Evolutionary conservation across 2,888 invertebrate genomes (phyloP).

Genomic region (Rutpela maculata): DNA sequence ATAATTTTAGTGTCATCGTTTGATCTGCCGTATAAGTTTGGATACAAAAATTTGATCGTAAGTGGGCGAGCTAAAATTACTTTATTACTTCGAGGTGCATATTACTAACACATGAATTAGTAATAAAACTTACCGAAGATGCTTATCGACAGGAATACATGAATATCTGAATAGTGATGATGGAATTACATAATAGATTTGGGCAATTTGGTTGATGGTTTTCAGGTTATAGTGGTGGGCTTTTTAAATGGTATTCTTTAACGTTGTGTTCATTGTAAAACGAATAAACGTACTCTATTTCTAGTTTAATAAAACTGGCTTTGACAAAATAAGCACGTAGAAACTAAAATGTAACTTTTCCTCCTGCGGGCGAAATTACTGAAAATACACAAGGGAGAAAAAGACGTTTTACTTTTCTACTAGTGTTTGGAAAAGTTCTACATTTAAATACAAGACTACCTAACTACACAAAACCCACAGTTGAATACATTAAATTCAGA

Average conservation of each 20-base stretch:
- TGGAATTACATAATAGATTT: constrained; percentile 19
- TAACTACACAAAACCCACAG: no score
- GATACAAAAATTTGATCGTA: background rate
- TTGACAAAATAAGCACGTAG: no score
- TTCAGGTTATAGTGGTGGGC: background rate
- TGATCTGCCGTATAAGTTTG: background rate
- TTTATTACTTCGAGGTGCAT: constrained; percentile 15
- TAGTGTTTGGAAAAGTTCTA: no score
- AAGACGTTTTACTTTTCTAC: no score
- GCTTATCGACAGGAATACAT: constrained; percentile 6
- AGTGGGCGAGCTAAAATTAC: constrained; percentile 7
- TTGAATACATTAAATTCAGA: no score
- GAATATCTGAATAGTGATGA: constrained; percentile 15
- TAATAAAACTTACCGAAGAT: constrained; percentile 23
- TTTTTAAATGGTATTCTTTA: background rate
- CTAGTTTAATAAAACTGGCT: no score
- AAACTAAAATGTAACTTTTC: no score
- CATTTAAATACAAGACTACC: no score
- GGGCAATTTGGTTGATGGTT: constrained; percentile 6
- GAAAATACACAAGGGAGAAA: no score
- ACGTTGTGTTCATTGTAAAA: no score
- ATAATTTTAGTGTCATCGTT: background rate
- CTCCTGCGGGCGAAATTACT: no score
- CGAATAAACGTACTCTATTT: no score
- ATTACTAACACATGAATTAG: constrained; percentile 13